Conservation (phyloP, 2,888 invertebrate species). For the Brachylomia viminalis region DNA sequence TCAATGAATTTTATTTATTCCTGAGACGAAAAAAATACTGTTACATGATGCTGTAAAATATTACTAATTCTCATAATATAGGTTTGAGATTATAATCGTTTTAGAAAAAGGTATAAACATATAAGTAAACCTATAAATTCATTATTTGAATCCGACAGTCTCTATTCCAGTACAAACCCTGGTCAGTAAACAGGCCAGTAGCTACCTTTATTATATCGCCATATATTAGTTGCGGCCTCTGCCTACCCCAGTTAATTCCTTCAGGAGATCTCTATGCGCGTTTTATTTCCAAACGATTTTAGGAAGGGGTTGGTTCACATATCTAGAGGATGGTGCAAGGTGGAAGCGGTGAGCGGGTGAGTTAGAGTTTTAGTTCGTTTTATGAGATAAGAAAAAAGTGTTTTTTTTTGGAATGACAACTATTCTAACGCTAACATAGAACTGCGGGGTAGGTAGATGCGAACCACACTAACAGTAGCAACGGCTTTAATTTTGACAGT, state of each 20-base stretch:
- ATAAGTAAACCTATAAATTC: constrained; percentile 23
- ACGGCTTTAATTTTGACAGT: too few species aligned
- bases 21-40: not conserved
- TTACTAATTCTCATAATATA: not conserved
- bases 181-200: constrained; percentile 69
- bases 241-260: constrained; percentile 83
- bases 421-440: not conserved
- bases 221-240: constrained; percentile 86
- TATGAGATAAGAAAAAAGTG: not conserved
- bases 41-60: not conserved
- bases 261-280: constrained; percentile 82
- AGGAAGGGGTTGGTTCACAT: constrained; percentile 84
- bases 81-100: constrained; percentile 27
- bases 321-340: constrained; percentile 59
- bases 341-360: constrained; percentile 24
- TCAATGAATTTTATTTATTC: too few species aligned
- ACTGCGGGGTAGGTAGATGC: too few species aligned
- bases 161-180: constrained; percentile 47
- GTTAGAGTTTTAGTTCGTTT: not conserved
- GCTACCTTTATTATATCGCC: constrained; percentile 85
- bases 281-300: constrained; percentile 89
- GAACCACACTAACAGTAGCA: too few species aligned
- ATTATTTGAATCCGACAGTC: constrained; percentile 18
- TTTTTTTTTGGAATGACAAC: not conserved
- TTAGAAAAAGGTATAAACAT: constrained; percentile 41